phyloP scores from a whole-genome alignment of 2,888 invertebrate genomes.

The Dioctria rufipes region DNA sequence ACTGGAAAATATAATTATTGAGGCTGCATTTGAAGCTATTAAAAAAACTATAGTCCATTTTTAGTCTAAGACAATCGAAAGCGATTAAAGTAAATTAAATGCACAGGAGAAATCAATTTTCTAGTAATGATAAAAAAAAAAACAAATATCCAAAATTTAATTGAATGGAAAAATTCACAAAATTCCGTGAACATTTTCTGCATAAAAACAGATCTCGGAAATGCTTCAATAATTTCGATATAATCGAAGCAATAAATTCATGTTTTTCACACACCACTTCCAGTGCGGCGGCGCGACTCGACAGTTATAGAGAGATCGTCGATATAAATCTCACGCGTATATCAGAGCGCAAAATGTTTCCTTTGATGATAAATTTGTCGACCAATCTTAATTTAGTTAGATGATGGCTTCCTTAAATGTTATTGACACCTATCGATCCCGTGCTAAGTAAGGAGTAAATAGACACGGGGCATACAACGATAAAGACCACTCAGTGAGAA shows the following conservation, averaged over 20 bases:
- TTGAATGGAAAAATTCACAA: too few species aligned
- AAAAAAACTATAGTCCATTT: too few species aligned
- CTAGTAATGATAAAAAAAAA: too few species aligned
- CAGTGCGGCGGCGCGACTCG: neutral
- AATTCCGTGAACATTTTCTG: too few species aligned
- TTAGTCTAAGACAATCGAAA: too few species aligned
- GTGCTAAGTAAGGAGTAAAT: conserved; percentile 20
- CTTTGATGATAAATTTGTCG: conserved; percentile 41
- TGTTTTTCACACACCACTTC: conserved; percentile 29
- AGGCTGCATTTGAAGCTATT: too few species aligned
- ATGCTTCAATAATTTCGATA: neutral
- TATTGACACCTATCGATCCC: conserved; percentile 26
- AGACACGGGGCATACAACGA: neutral
- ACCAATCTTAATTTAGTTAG: conserved; percentile 20
- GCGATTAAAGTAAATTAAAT: too few species aligned
- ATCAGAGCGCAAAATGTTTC: neutral
- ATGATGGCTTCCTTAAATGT: neutral
- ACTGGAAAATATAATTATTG: too few species aligned
- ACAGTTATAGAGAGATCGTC: neutral
- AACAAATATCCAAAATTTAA: too few species aligned
- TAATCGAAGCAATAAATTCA: conserved; percentile 31
- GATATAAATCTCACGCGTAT: conserved; percentile 8
- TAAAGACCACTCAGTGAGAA: too few species aligned
- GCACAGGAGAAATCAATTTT: too few species aligned
- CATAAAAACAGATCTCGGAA: too few species aligned